Percentiles rank a stretch among this genome's conserved stretches.
Conservation (phyloP, 2,888 invertebrate genomes). For the Drosophila recens region DNA sequence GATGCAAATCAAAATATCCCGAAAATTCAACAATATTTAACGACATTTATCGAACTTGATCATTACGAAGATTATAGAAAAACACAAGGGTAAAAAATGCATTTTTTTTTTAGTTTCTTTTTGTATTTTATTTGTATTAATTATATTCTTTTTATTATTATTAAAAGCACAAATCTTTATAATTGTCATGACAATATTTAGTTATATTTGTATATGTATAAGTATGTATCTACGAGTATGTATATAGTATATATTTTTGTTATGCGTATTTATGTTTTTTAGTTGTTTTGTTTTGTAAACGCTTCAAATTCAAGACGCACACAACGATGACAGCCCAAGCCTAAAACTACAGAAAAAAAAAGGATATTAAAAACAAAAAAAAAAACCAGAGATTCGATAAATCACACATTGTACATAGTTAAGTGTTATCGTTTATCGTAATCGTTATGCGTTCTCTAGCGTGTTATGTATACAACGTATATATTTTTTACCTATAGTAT, state of each 20-base stretch:
- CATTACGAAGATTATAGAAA: background rate
- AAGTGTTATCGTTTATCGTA: constrained; percentile 14
- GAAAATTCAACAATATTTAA: background rate
- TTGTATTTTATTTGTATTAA: constrained; percentile 13
- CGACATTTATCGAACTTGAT: background rate
- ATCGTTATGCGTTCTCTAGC: constrained; percentile 16
- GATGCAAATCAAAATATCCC: background rate
- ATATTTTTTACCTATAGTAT: constrained; percentile 15
- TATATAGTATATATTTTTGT: constrained; percentile 24
- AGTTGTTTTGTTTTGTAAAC: constrained; percentile 23
- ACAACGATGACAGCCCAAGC: constrained; percentile 24
- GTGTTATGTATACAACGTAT: constrained; percentile 6
- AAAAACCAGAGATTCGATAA: constrained; percentile 3
- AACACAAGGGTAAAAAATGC: background rate
- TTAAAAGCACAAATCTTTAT: constrained; percentile 19
- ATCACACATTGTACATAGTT: background rate
- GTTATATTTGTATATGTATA: constrained; percentile 23
- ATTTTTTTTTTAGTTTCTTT: constrained; percentile 18
- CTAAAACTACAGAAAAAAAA: constrained; percentile 10
- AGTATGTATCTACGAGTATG: constrained; percentile 10
- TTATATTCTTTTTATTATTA: constrained; percentile 1
- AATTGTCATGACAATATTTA: constrained; percentile 40
- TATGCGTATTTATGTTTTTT: constrained; percentile 37
- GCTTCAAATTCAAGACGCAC: constrained; percentile 16
- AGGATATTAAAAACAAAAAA: constrained; percentile 3